Conservation (phyloP, 2,113 vertebrate genomes). For the Eretmochelys imbricata region DNA sequence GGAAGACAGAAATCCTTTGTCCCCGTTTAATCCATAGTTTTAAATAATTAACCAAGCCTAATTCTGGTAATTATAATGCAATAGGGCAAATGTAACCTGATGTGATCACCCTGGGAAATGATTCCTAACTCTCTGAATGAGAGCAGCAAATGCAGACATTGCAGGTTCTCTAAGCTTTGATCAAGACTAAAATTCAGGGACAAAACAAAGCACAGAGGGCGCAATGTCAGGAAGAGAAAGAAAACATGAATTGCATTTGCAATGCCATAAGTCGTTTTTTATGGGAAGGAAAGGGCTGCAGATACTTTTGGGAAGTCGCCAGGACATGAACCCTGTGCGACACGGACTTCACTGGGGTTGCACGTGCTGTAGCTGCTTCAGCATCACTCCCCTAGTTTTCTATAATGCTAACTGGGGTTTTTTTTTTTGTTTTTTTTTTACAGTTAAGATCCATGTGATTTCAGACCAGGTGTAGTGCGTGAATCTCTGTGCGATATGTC, state of each 20-base stretch:
- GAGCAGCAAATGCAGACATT: fast-evolving
- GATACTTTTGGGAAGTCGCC: not conserved
- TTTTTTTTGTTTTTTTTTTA: no score
- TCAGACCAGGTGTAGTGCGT: not conserved
- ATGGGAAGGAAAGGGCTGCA: not conserved
- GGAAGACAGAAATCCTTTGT: conserved; percentile 36
- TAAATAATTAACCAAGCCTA: conserved; percentile 73
- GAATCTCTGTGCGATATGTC: not conserved
- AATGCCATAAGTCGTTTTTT: not conserved
- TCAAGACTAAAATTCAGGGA: not conserved
- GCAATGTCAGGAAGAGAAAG: fast-evolving
- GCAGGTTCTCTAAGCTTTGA: fast-evolving
- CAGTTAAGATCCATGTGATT: not conserved
- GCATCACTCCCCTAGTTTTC: not conserved
- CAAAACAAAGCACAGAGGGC: not conserved
- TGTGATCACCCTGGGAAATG: not conserved
- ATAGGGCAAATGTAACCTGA: conserved; percentile 41
- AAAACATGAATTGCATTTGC: not conserved
- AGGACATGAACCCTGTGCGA: no score
- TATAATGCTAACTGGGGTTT: not conserved
- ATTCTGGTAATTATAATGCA: conserved; percentile 68
- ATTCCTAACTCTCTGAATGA: not conserved
- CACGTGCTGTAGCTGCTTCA: not conserved
- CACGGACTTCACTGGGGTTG: not conserved
- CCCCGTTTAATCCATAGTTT: conserved; percentile 52